Percentiles rank a stretch among this genome's conserved stretches.
These are phyloP conservation scores for Zingel zingel DNA, from an alignment of 2,113 vertebrate species.

Conservation along the genomic window DNA sequence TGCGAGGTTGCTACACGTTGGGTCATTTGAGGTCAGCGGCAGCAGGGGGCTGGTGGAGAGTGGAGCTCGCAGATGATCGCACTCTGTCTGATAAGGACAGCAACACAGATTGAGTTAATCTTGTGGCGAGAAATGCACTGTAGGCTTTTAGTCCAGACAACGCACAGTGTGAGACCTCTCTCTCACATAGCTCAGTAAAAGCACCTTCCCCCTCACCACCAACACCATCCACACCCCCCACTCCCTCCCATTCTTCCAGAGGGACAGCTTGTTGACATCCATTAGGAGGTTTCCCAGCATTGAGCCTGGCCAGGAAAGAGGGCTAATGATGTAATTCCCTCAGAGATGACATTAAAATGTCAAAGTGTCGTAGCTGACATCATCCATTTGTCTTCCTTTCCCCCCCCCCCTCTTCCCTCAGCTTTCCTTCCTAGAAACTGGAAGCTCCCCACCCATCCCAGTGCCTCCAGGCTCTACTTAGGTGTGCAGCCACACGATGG, in stretches of 20 bases:
- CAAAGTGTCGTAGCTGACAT: conserved; percentile 80
- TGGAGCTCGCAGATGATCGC: conserved; percentile 46
- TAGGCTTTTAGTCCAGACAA: conserved; percentile 70
- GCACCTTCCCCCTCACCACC: conserved; percentile 12
- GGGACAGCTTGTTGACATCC: conserved; percentile 81
- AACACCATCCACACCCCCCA: conserved; percentile 34
- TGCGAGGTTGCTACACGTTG: conserved; percentile 28
- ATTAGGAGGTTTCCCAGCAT: conserved; percentile 83
- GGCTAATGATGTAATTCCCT: conserved; percentile 83
- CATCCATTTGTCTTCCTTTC: conserved; percentile 70
- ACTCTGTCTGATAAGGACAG: conserved; percentile 52
- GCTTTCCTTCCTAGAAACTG: conserved; percentile 43
- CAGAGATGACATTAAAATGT: conserved; percentile 82
- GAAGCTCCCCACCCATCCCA: conserved; percentile 49
- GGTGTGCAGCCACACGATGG: conserved; percentile 59
- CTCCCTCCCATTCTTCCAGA: conserved; percentile 63
- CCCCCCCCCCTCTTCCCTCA: not conserved
- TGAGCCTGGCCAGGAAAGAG: conserved; percentile 66
- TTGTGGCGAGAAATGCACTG: conserved; percentile 52
- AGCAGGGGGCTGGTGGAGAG: conserved; percentile 27
- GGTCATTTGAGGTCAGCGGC: conserved; percentile 60
- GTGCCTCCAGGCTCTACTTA: conserved; percentile 57
- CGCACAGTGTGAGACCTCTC: conserved; percentile 51
- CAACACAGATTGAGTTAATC: conserved; percentile 63
- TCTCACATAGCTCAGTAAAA: conserved; percentile 39